A percentile compares a stretch with the other conserved stretches of the same genome.
Evolutionary conservation across 2,113 vertebrate species (phyloP).

Genomic region (Podarcis raffonei): DNA sequence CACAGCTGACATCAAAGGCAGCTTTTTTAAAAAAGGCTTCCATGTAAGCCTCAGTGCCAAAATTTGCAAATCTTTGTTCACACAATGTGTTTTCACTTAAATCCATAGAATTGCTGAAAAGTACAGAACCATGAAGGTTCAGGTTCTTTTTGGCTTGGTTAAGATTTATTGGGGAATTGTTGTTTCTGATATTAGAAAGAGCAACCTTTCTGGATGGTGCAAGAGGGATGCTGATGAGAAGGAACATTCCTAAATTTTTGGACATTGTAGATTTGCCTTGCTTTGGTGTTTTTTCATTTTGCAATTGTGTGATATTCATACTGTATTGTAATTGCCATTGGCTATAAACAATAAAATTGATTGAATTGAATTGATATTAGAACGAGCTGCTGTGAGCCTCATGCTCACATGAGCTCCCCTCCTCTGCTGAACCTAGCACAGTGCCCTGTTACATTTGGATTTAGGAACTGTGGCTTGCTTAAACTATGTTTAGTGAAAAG

Average conservation of each 20-base stretch:
- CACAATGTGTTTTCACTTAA: background rate
- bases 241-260: too few species aligned
- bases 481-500: background rate
- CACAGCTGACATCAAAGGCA: background rate
- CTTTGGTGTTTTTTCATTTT: too few species aligned
- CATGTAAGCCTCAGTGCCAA: background rate
- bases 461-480: background rate
- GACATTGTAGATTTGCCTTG: too few species aligned
- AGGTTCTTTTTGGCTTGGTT: background rate
- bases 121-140: background rate
- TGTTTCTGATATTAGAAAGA: background rate
- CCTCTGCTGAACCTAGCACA: background rate
- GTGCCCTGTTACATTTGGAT: background rate
- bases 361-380: too few species aligned
- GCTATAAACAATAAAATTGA: too few species aligned
- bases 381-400: too few species aligned
- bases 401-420: background rate
- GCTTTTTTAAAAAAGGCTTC: background rate
- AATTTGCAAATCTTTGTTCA: background rate
- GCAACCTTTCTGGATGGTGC: too few species aligned
- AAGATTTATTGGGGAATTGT: background rate
- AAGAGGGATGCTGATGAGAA: too few species aligned
- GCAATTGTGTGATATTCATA: too few species aligned
- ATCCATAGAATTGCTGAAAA: rapidly evolving
- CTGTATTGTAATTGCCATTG: too few species aligned